Evolutionary conservation across 2,888 invertebrate species (phyloP).

Genomic region (Euproctis similis): DNA sequence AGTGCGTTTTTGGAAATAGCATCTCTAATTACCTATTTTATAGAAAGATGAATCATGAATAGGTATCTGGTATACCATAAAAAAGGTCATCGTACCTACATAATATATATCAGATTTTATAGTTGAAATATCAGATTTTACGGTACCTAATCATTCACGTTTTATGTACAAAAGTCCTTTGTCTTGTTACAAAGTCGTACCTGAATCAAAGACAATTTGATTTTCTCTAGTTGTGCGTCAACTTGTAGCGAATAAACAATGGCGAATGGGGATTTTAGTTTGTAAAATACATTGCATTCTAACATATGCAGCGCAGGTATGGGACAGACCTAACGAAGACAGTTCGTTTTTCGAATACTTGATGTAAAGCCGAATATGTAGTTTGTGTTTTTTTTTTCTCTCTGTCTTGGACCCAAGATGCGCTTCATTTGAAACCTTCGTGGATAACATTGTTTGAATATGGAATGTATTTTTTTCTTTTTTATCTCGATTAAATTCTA

Average conservation of each 20-base stretch:
- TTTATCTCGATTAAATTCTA: no score
- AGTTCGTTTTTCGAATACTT: slow-evolving; percentile 59
- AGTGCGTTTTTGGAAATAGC: no score
- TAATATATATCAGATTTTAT: no score
- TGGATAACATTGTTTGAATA: slow-evolving; percentile 21
- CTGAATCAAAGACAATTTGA: slow-evolving; percentile 69
- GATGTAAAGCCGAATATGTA: slow-evolving; percentile 48
- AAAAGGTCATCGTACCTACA: no score
- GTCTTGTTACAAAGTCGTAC: slow-evolving; percentile 39
- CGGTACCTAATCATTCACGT: background rate
- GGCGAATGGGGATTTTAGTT: slow-evolving; percentile 55
- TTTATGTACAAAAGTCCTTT: slow-evolving; percentile 24
- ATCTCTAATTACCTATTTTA: no score
- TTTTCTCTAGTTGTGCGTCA: slow-evolving; percentile 59
- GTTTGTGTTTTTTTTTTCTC: slow-evolving; percentile 22
- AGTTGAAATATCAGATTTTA: no score
- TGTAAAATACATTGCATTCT: slow-evolving; percentile 43
- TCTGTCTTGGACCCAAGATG: slow-evolving; percentile 11
- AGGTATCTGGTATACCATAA: no score
- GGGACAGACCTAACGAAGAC: slow-evolving; percentile 63
- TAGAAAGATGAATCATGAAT: no score
- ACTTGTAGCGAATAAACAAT: slow-evolving; percentile 65
- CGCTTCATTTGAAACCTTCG: slow-evolving; percentile 11
- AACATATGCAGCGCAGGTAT: slow-evolving; percentile 74
- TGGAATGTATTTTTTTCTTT: slow-evolving; percentile 9